These are phyloP conservation scores for Ochropleura plecta DNA, from an alignment of 2,888 invertebrate species.

Conservation along the genomic window DNA sequence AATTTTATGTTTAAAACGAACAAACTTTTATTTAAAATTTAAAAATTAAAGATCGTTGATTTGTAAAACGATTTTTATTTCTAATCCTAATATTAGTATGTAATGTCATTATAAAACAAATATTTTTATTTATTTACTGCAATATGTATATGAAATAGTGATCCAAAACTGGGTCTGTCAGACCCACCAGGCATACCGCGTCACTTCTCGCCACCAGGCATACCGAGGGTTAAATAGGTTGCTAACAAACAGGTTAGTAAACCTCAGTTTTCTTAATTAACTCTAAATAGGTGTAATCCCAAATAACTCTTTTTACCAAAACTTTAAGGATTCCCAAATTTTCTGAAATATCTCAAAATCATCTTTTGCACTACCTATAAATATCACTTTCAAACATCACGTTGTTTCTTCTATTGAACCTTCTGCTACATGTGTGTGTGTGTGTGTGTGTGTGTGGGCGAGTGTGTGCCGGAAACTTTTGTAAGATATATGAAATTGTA, in stretches of 20 bases:
- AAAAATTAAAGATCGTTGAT: no score
- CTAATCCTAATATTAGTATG: no score
- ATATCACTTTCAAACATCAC: not conserved
- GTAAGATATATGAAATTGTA: constrained; percentile 65
- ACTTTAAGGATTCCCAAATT: not conserved
- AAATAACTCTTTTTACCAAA: not conserved
- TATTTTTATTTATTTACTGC: no score
- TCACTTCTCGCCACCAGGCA: no score
- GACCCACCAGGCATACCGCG: no score
- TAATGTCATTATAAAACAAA: no score
- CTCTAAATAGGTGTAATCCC: not conserved
- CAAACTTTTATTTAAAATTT: no score
- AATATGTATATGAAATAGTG: no score
- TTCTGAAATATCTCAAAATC: not conserved
- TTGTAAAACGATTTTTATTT: no score
- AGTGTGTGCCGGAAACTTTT: constrained; percentile 50
- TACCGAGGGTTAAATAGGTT: not conserved
- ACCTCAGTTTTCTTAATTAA: not conserved
- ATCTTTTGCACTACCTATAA: not conserved
- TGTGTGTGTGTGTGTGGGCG: not conserved
- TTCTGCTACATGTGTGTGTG: constrained; percentile 17
- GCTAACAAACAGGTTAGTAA: not conserved
- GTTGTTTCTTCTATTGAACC: not conserved
- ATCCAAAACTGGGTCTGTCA: no score
- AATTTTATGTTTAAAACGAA: no score